Evolutionary conservation across 2,113 vertebrate genomes (phyloP).

Genomic region (Mola mola): DNA sequence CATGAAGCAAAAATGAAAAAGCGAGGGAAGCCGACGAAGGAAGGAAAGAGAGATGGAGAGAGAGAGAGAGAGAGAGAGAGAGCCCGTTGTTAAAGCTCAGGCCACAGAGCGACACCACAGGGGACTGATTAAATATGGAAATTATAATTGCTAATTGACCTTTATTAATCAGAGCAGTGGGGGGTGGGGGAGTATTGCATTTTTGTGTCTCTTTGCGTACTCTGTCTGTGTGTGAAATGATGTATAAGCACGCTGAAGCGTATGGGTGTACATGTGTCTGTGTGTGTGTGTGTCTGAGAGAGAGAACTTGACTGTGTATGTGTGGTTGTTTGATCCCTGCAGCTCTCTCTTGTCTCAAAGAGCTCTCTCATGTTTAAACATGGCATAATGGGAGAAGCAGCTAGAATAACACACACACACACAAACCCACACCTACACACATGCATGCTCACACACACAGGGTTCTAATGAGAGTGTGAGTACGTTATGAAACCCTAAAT

Average conservation of each 20-base stretch:
- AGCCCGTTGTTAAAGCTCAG: slow-evolving; percentile 71
- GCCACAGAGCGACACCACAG: slow-evolving; percentile 75
- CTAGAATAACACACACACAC: slow-evolving; percentile 31
- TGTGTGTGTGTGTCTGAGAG: slow-evolving; percentile 6
- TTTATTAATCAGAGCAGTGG: slow-evolving; percentile 82
- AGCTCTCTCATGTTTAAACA: slow-evolving; percentile 78
- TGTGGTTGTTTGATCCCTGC: slow-evolving; percentile 65
- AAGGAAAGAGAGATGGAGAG: slow-evolving; percentile 11
- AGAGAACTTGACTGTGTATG: slow-evolving; percentile 36
- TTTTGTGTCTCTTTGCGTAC: slow-evolving; percentile 26
- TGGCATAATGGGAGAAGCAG: slow-evolving; percentile 66
- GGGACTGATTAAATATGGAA: slow-evolving; percentile 86
- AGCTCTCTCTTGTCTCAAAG: slow-evolving; percentile 71
- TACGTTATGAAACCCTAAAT: slow-evolving; percentile 53
- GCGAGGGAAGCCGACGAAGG: slow-evolving; percentile 22
- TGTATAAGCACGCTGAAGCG: slow-evolving; percentile 9
- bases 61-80: slow-evolving; percentile 25
- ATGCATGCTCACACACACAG: slow-evolving; percentile 6
- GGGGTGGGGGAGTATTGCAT: slow-evolving; percentile 55
- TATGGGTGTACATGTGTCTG: slow-evolving; percentile 36
- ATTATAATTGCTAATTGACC: slow-evolving; percentile 86
- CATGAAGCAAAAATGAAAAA: slow-evolving; percentile 58
- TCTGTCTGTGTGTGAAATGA: slow-evolving; percentile 17
- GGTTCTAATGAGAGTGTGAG: slow-evolving; percentile 58
- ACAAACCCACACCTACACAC: slow-evolving; percentile 8